Percentiles rank a stretch among this genome's conserved stretches.
phyloP scores from a whole-genome alignment of 2,797 vertebrate genomes.

The Leptodactylus fallax region DNA sequence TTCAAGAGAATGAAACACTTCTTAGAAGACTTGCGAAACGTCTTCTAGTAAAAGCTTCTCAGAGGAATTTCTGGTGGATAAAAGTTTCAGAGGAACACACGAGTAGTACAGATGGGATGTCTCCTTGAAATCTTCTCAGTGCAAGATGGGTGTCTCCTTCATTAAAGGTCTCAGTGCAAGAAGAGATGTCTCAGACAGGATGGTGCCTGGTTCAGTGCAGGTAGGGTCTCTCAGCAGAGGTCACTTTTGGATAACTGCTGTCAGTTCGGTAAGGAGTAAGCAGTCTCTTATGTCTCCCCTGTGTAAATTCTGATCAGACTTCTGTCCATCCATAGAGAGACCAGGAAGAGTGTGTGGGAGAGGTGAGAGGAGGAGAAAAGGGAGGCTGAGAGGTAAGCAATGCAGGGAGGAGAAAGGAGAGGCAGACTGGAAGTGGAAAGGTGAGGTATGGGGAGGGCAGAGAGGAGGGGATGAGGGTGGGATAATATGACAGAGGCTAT shows the following conservation, averaged over 20 bases:
- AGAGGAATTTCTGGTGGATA: neutral
- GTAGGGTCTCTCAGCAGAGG: neutral
- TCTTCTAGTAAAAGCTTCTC: neutral
- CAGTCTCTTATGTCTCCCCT: neutral
- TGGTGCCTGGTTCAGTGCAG: constrained; percentile 13
- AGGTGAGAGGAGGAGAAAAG: constrained; percentile 1
- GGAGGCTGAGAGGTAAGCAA: constrained; percentile 6
- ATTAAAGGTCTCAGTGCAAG: constrained; percentile 19
- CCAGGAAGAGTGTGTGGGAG: constrained; percentile 42
- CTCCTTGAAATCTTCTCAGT: constrained; percentile 20
- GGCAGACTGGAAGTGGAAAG: constrained; percentile 22
- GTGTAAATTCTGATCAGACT: neutral
- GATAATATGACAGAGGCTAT: constrained; percentile 9
- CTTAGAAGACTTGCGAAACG: constrained; percentile 1
- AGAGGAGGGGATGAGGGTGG: neutral
- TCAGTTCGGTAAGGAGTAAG: neutral
- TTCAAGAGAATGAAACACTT: neutral
- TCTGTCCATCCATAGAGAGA: constrained; percentile 24
- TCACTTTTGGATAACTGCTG: neutral
- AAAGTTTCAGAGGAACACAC: neutral
- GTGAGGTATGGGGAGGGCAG: constrained; percentile 37
- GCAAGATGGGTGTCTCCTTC: constrained; percentile 10
- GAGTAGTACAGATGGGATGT: neutral
- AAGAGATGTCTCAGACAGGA: neutral
- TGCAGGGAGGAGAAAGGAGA: neutral